Conservation (phyloP, 2,797 vertebrate species). For the Danio choprae region DNA sequence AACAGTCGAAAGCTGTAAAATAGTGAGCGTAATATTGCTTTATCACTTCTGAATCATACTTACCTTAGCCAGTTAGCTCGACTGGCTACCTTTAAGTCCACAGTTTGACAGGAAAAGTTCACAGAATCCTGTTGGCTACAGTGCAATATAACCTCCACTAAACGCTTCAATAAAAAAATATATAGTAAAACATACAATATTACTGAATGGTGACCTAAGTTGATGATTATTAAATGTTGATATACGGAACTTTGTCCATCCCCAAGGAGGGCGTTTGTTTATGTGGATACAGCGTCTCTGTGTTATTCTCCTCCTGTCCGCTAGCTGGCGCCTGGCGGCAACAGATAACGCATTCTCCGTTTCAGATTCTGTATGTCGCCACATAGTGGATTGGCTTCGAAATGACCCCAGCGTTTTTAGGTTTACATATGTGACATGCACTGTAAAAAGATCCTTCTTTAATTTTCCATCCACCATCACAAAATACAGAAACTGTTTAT, state of each 20-base stretch:
- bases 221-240: background rate
- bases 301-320: background rate
- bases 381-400: slow-evolving; percentile 16
- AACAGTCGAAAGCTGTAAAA: background rate
- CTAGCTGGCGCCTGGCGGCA: background rate
- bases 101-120: slow-evolving; percentile 4
- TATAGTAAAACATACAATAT: background rate
- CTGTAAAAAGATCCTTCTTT: too few relatives aligned
- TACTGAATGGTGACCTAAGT: background rate
- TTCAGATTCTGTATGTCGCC: background rate
- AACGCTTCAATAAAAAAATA: background rate
- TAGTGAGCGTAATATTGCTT: background rate
- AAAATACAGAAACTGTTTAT: too few relatives aligned
- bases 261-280: slow-evolving; percentile 6
- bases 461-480: too few relatives aligned
- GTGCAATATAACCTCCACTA: background rate
- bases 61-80: slow-evolving; percentile 40
- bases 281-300: background rate
- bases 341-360: background rate
- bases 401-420: background rate
- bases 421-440: too few relatives aligned
- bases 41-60: background rate
- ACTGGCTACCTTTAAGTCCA: slow-evolving; percentile 18
- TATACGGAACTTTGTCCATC: background rate
- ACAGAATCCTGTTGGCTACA: background rate